These are phyloP conservation scores for Hypomecis atomaria DNA, from an alignment of 2,888 invertebrate genomes.

Conservation along the genomic window DNA sequence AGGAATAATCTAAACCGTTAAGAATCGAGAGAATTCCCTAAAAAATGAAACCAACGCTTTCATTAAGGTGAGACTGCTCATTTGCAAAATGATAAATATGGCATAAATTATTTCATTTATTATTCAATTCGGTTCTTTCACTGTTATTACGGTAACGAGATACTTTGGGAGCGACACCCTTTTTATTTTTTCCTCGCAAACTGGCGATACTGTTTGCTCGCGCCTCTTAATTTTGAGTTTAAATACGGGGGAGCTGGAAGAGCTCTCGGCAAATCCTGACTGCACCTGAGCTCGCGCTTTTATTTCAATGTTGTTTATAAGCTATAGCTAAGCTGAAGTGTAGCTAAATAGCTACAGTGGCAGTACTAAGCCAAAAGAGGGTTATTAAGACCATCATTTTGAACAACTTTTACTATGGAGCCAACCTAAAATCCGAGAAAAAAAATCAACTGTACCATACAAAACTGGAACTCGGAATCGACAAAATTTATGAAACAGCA, in stretches of 20 bases:
- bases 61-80: slow-evolving; percentile 83
- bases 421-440: no score
- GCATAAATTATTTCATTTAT: slow-evolving; percentile 86
- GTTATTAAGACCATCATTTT: no score
- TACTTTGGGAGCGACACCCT: slow-evolving; percentile 77
- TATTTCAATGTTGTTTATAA: slow-evolving; percentile 11
- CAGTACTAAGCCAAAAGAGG: no score
- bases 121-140: slow-evolving; percentile 84
- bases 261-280: slow-evolving; percentile 69
- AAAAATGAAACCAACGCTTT: slow-evolving; percentile 73
- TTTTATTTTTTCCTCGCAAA: slow-evolving; percentile 67
- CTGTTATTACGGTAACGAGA: slow-evolving; percentile 71
- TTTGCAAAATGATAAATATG: slow-evolving; percentile 85
- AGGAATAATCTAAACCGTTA: no score
- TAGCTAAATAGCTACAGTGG: no score
- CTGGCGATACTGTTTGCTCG: slow-evolving; percentile 78
- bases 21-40: slow-evolving; percentile 31
- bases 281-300: slow-evolving; percentile 60
- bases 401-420: no score
- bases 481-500: no score
- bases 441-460: no score
- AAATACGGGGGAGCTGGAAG: slow-evolving; percentile 79
- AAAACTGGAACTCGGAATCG: no score
- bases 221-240: slow-evolving; percentile 80
- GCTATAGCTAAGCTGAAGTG: no score